Base-by-base conservation (phyloP, 2,888 invertebrate genomes). In the Drosophila formosana region DNA sequence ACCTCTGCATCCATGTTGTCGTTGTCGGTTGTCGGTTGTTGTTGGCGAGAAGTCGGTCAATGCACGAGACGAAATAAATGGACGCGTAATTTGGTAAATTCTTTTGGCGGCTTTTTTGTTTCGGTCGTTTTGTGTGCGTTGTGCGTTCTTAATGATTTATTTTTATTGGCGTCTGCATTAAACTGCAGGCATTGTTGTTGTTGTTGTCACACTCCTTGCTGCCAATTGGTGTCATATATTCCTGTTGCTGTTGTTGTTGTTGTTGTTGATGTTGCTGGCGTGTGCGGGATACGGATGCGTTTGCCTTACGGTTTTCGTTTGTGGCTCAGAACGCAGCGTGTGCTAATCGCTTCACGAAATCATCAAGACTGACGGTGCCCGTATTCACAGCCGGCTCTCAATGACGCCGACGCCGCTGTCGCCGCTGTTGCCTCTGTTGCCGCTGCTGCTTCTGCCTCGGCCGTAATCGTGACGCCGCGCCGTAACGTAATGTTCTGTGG, bases 301-400 rank as follows among this genome's bases (percentile, higher is more conserved):
- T 34, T 11, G 34, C 34, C 11, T 50, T 32, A 28, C 41, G 47
- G 9, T 55, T 37, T 34, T 45, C 37, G 37, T 25, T 67, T 37
- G 56, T 67, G 75, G 75, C 72, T 71, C 52, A 67, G 72, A 66
- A 75, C 67, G 70, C 66, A 62, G 71, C 75, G 86, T 78, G 82
- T 90, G 90, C 89, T 91, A 88, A 88, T 87, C 88, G 89, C 80
- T 88, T 80, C 82, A 87, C 91, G 91, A 89, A 89, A 91, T 90
- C 88, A 88, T 89, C 76, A 89, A 90, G 90, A 91, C 90, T 90
- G 91, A 91, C 80, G 78, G 45, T 61, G 49, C 46, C 39, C 39
- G 8, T 49, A 43, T 45, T 13, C 25, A 34, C 50, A 8, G 51
- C 65, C 52, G 71, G 52, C 60, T 66, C 55, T 55, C 62, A 57